phyloP scores from a whole-genome alignment of 1,140 invertebrate species.

The Philaenus spumarius region DNA sequence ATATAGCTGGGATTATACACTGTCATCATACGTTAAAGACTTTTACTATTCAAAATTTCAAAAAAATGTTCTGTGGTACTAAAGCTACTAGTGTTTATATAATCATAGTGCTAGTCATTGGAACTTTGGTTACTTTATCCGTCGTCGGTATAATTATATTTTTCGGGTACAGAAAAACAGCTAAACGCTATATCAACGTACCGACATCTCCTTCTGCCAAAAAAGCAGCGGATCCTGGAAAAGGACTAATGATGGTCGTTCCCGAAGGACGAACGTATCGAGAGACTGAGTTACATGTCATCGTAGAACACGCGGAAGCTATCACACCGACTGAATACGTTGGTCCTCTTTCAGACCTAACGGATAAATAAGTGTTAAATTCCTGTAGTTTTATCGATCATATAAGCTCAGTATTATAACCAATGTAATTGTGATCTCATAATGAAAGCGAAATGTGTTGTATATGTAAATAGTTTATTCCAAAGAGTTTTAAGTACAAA shows the following conservation, averaged over 20 bases:
- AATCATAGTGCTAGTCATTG: slow-evolving; percentile 35
- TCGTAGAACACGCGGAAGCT: slow-evolving; percentile 72
- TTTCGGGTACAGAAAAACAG: slow-evolving; percentile 15
- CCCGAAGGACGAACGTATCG: slow-evolving; percentile 72
- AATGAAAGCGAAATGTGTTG: not conserved
- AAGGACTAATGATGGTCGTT: slow-evolving; percentile 49
- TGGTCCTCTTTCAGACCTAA: too few species aligned
- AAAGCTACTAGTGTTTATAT: slow-evolving; percentile 34
- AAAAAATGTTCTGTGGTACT: slow-evolving; percentile 18
- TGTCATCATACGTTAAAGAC: slow-evolving; percentile 13
- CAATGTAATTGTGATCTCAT: not conserved
- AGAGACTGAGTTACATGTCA: slow-evolving; percentile 76
- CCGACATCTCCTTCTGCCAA: slow-evolving; percentile 19
- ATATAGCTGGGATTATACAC: slow-evolving; percentile 25
- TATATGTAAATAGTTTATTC: too few species aligned
- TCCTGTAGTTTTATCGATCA: not conserved
- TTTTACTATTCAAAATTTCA: slow-evolving; percentile 24
- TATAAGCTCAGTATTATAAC: not conserved
- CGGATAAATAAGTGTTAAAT: too few species aligned
- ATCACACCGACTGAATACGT: slow-evolving; percentile 34
- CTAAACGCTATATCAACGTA: slow-evolving; percentile 43
- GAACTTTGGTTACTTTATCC: slow-evolving; percentile 27
- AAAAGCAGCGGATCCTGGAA: not conserved
- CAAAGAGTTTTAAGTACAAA: too few species aligned
- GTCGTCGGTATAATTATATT: slow-evolving; percentile 3